Evolutionary conservation across 2,888 invertebrate genomes (phyloP).

Genomic region (Drosophila villosipedis): DNA sequence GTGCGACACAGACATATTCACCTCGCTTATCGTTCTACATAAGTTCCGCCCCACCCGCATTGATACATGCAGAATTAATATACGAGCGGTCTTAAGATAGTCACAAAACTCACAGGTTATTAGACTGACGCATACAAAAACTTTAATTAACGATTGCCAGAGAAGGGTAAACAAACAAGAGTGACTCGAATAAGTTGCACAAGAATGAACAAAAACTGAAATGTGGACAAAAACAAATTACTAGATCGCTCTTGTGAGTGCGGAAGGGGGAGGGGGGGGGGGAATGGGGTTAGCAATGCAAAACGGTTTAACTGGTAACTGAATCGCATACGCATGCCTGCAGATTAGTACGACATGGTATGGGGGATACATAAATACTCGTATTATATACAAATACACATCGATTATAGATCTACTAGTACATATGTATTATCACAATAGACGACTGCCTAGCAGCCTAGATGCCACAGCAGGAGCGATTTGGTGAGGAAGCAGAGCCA

Average conservation of each 20-base stretch:
- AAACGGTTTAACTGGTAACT: conserved; percentile 30
- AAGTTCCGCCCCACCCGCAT: background rate
- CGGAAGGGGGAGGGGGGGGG: background rate
- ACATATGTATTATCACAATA: conserved; percentile 72
- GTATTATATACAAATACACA: conserved; percentile 67
- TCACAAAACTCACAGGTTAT: conserved; percentile 8
- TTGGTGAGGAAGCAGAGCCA: conserved; percentile 19
- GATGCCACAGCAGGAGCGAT: conserved; percentile 73
- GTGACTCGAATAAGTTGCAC: conserved; percentile 6
- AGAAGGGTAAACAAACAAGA: conserved; percentile 13
- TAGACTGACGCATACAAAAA: conserved; percentile 26
- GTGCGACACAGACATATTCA: background rate
- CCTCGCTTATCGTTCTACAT: background rate
- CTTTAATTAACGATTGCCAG: conserved; percentile 37
- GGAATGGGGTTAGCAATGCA: background rate
- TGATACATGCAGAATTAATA: background rate
- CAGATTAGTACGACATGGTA: background rate
- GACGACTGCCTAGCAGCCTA: conserved; percentile 55
- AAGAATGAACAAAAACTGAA: conserved; percentile 3
- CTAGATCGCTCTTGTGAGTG: background rate
- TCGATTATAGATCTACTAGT: conserved; percentile 63
- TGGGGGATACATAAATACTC: conserved; percentile 43
- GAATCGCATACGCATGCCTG: conserved; percentile 11
- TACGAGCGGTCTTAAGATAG: background rate
- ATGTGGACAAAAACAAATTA: background rate